Evolutionary conservation across 2,797 vertebrate genomes (phyloP), one percentile per base, ranked within the genome.

Genomic region (Coendou prehensilis): DNA sequence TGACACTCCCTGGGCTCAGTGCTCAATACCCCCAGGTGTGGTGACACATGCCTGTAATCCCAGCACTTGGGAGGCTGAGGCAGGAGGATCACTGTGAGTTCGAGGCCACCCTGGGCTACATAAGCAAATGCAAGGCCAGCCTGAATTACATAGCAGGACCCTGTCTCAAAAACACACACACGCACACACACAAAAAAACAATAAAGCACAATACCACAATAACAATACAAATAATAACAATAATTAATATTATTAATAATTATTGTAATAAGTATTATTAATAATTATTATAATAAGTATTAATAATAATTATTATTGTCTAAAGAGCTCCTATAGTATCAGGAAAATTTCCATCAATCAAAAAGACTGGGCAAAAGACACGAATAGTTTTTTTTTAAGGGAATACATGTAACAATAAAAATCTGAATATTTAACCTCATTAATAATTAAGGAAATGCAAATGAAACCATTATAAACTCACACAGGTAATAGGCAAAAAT

Each of bases 361-460:
- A 54, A 87, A 61, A 45, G 95, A 80, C 14, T 33, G 14, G 33
- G 30, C n/a, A 82, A 67, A 91, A 95, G n/a, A 82, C 11, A 83
- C 23, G 13, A 73, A 47, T 4, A 59, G 82, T 73, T 73, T 57
- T 56, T 57, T 61, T n/a, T 30, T 50, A 33, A 69, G 23, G 45
- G 85, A 82, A 61, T 33, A 76, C 20, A 88, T 86, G 83, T n/a
- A 64, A 11, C n/a, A 85, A 41, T 75, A 95, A 76, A 2, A 93
- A 82, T 75, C 20, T 87, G 64, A 91, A 87, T 41, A 91, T 59
- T 81, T 76, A 89, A 84, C 30, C 11, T 87, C 64, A 78, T 94
- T 45, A 83, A 23, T 86, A 41, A 90, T 56, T 15, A 87, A 56
- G n/a, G 9, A 94, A 97, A 94, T 76, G 28, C 45, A 96, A 89